Evolutionary conservation across 2,113 vertebrate species (phyloP).

Genomic region (Ovibos moschatus): DNA sequence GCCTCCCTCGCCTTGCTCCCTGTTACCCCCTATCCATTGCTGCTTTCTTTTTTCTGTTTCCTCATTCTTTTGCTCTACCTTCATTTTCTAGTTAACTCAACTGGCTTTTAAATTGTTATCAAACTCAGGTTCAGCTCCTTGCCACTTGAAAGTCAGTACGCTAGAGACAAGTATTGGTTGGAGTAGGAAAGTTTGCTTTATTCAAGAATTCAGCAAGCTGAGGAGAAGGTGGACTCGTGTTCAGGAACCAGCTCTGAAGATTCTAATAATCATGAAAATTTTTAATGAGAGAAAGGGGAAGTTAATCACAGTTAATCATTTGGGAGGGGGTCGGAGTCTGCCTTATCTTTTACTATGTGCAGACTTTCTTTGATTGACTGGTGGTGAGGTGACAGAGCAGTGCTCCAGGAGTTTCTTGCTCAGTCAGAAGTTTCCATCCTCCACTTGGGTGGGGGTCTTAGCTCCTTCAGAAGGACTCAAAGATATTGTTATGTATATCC

Average conservation of each 20-base stretch:
- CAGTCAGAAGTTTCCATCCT: neutral
- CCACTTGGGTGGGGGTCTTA: neutral
- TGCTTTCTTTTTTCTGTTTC: neutral
- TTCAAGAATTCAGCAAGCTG: neutral
- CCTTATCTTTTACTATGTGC: neutral
- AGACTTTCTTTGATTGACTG: neutral
- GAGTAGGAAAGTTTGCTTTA: neutral
- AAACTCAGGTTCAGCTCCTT: neutral
- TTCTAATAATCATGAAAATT: neutral
- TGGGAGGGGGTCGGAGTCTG: neutral
- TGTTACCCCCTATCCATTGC: neutral
- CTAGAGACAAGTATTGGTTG: neutral
- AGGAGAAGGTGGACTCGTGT: neutral
- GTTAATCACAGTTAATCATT: neutral
- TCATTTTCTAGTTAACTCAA: neutral
- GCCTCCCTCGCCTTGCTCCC: neutral
- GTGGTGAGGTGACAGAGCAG: neutral
- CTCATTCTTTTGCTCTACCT: neutral
- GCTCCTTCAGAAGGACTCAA: neutral
- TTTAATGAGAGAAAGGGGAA: neutral
- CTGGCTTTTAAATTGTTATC: neutral
- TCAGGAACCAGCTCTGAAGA: neutral
- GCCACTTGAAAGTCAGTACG: neutral
- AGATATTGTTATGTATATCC: neutral
- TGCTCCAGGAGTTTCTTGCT: neutral